Percentiles rank a stretch among this genome's conserved stretches.
These are phyloP conservation scores for Hoplostethus atlanticus DNA, from an alignment of 2,797 vertebrate genomes.

Conservation along the genomic window DNA sequence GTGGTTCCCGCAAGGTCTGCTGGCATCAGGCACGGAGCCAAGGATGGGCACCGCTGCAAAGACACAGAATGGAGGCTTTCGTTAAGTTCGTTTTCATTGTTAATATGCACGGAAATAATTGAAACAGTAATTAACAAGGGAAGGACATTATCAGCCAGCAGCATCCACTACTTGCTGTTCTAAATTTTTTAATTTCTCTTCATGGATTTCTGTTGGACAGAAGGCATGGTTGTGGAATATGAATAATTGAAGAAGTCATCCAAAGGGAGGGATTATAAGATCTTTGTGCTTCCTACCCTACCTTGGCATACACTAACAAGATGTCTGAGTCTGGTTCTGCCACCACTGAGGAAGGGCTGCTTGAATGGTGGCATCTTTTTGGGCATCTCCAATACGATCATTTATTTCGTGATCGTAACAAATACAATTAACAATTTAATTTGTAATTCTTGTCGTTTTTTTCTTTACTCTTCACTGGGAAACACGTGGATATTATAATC, in stretches of 20 bases:
- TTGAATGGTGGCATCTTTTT: slow-evolving; percentile 94
- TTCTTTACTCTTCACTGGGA: slow-evolving; percentile 86
- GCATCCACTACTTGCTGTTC: slow-evolving; percentile 68
- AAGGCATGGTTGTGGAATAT: slow-evolving; percentile 88
- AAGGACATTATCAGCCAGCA: slow-evolving; percentile 74
- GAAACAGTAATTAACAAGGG: slow-evolving; percentile 80
- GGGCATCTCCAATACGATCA: slow-evolving; percentile 79
- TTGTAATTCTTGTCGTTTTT: slow-evolving; percentile 74
- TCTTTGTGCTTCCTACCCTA: slow-evolving; percentile 85
- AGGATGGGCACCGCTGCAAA: slow-evolving; percentile 85
- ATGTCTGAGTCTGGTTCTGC: slow-evolving; percentile 79
- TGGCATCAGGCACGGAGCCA: slow-evolving; percentile 92
- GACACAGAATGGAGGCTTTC: slow-evolving; percentile 88
- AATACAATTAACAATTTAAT: slow-evolving; percentile 80
- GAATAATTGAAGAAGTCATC: slow-evolving; percentile 93
- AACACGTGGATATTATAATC: slow-evolving; percentile 89
- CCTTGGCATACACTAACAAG: slow-evolving; percentile 82
- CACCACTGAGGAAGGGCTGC: slow-evolving; percentile 84
- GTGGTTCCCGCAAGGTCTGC: slow-evolving; percentile 88
- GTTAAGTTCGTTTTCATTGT: slow-evolving; percentile 78
- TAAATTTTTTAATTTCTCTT: slow-evolving; percentile 62
- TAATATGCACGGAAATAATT: slow-evolving; percentile 79
- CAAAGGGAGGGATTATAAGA: slow-evolving; percentile 89
- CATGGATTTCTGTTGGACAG: slow-evolving; percentile 82
- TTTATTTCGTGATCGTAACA: slow-evolving; percentile 69